Base-by-base conservation (phyloP, 2,113 vertebrate genomes). In the Noturus placidus region DNA sequence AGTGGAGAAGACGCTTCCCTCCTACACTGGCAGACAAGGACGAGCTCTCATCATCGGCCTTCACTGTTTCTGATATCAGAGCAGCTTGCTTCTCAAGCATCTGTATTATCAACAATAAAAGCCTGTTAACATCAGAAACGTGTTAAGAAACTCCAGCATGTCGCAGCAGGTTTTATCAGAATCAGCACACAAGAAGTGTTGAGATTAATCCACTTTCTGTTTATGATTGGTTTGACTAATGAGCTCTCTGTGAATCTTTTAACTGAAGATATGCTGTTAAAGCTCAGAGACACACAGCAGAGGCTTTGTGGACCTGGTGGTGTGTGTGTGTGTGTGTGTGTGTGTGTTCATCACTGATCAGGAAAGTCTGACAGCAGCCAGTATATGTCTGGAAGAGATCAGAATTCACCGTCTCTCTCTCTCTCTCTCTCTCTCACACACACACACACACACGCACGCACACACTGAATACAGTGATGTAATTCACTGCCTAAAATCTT, bases 1-100 rank as follows among this genome's bases (percentile, higher is more conserved):
- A 82, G 57, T 42, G 79, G 79, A 82, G 79, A 61, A 82, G 79
- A 61, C 79, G 79, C 56, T 82, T 82, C 22, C 79, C 79, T 82
- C 79, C 79, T 82, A 27, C 79, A 83, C 42, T 22, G 46, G 63
- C 50, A 56, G 83, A 25, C 11, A 52, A 72, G 30, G 56, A 38
- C 11, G 11, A 61, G 79, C 35, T 61, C 57, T 82, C 9, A 61
- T 57, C 54, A 57, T 81, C 78, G 35, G 78, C 35, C 79, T 59
- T 82, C 79, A 82, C 79, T 61, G 27, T 61, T 38, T 13, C 33
- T 38, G 54, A 8, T 59, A 38, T 35, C 79, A 81, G 79, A 81
- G 79, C 59, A 38, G 54, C 35, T 42, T 27, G 35, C 56, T 56
- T 82, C 79, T 33, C 10, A 10, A 81, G 30, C 4, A 4, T 35